A percentile compares a stretch with the other conserved stretches of the same genome.
phyloP scores from a whole-genome alignment of 2,113 vertebrate genomes.

The Pseudorasbora parva region DNA sequence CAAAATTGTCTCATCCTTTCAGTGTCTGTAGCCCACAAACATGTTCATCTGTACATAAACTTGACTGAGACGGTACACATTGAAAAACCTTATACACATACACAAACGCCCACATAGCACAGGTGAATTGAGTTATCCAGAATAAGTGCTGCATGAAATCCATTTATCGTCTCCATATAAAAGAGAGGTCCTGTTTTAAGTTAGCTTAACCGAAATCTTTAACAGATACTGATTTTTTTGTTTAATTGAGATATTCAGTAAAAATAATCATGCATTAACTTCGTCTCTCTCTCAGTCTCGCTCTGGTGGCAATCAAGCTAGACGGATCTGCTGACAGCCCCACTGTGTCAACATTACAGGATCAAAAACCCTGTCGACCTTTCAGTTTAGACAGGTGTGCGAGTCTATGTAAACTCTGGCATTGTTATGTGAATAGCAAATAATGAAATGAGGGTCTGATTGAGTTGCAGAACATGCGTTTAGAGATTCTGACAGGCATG shows the following conservation, averaged over 20 bases:
- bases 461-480: slow-evolving; percentile 16
- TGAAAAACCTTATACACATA: neutral
- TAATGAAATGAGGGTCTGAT: slow-evolving; percentile 1
- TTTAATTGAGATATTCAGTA: neutral
- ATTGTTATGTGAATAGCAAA: slow-evolving; percentile 9
- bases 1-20: neutral
- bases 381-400: slow-evolving; percentile 24
- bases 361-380: slow-evolving; percentile 27
- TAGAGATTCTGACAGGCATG: neutral
- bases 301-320: slow-evolving; percentile 15
- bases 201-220: neutral
- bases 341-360: slow-evolving; percentile 27
- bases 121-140: neutral
- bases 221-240: neutral
- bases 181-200: neutral
- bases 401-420: slow-evolving; percentile 13
- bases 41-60: slow-evolving; percentile 16
- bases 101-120: slow-evolving; percentile 1
- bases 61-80: neutral
- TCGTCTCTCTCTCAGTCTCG: neutral
- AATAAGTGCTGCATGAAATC: neutral
- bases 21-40: neutral
- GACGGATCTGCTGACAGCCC: neutral
- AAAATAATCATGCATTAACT: neutral
- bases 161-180: neutral